Conservation (phyloP, 2,113 vertebrate genomes). For the Cochlearius cochlearius region DNA sequence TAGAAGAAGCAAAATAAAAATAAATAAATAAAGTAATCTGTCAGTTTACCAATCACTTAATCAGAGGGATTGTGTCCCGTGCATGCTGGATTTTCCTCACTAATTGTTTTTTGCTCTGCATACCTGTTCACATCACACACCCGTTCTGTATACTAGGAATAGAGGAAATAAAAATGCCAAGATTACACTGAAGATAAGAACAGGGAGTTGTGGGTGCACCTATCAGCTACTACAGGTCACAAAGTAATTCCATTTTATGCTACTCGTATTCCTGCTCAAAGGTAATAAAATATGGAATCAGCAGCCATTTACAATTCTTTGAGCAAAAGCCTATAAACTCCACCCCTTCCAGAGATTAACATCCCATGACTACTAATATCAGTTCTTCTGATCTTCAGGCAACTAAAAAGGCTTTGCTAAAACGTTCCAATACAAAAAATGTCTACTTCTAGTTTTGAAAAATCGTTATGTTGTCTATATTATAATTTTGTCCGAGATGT, state of each 20-base stretch:
- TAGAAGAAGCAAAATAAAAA: not conserved
- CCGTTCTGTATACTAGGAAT: not conserved
- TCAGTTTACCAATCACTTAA: not conserved
- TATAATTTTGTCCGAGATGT: not conserved
- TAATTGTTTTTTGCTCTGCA: too few relatives aligned
- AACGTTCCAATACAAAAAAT: not conserved
- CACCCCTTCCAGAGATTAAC: not conserved
- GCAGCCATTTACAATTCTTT: not conserved
- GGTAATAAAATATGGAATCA: not conserved
- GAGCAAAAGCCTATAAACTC: not conserved
- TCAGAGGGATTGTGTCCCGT: not conserved
- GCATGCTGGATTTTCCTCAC: not conserved
- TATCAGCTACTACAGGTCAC: not conserved
- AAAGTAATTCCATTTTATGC: not conserved
- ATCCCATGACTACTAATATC: not conserved
- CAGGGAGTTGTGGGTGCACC: not conserved
- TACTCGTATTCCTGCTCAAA: not conserved
- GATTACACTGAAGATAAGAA: not conserved
- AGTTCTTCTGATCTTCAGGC: not conserved
- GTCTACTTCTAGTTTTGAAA: not conserved
- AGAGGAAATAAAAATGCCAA: not conserved
- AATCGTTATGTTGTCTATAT: not conserved
- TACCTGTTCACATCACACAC: not conserved
- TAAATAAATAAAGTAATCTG: not conserved
- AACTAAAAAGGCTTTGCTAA: not conserved